Evolutionary conservation across 1,140 invertebrate species (phyloP).

Genomic region (Microplitis demolitor): DNA sequence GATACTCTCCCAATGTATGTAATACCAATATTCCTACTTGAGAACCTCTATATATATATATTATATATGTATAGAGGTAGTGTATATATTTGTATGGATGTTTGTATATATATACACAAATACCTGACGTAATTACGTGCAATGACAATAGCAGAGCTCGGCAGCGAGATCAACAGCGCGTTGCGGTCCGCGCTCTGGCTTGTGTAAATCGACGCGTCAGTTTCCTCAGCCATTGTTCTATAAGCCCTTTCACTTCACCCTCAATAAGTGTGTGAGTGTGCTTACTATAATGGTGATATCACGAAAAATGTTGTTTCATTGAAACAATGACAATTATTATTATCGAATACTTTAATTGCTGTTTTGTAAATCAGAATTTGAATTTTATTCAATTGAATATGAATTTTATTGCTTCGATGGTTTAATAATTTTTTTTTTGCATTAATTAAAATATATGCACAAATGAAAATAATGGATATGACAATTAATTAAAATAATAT

Average conservation of each 20-base stretch:
- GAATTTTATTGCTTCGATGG: too few relatives aligned
- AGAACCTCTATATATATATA: not conserved
- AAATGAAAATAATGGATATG: too few relatives aligned
- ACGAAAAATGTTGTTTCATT: not conserved
- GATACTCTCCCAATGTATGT: not conserved
- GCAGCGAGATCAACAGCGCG: constrained; percentile 18
- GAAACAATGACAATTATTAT: too few relatives aligned
- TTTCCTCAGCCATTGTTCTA: constrained; percentile 13
- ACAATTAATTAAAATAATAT: too few relatives aligned
- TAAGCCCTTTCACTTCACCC: not conserved
- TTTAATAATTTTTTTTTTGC: too few relatives aligned
- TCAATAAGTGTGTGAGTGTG: not conserved
- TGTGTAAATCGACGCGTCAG: constrained; percentile 20
- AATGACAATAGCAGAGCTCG: constrained; percentile 14
- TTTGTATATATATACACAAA: not conserved
- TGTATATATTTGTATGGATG: too few relatives aligned
- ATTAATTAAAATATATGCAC: too few relatives aligned
- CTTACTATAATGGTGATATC: not conserved
- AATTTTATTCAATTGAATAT: too few relatives aligned
- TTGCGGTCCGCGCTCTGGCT: constrained; percentile 4
- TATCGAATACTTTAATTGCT: too few relatives aligned
- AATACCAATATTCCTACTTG: not conserved
- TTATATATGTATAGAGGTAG: too few relatives aligned
- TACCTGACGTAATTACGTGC: constrained; percentile 22
- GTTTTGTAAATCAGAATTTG: too few relatives aligned